Conservation (phyloP, 2,888 invertebrate species). For the Blastobasis adustella region DNA sequence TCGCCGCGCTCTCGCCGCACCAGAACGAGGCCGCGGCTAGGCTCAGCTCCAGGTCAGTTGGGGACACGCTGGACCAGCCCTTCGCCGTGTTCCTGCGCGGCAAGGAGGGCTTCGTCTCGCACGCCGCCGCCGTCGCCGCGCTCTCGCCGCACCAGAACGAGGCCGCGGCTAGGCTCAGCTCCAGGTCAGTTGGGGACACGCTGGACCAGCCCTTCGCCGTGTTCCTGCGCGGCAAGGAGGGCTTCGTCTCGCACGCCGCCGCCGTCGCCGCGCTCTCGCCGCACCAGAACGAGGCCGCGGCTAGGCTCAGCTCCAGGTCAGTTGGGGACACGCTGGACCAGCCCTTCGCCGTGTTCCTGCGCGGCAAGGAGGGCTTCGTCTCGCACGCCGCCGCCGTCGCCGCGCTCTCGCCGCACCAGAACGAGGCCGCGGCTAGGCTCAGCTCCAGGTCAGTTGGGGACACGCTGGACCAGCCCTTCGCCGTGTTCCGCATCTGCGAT, state of each 20-base stretch:
- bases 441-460: conserved; percentile 67
- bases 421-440: conserved; percentile 86
- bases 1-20: conserved; percentile 82
- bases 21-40: conserved; percentile 89
- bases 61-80: conserved; percentile 88
- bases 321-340: conserved; percentile 15
- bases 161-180: conserved; percentile 83
- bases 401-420: conserved; percentile 84
- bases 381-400: conserved; percentile 76
- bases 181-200: conserved; percentile 84
- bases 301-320: conserved; percentile 79
- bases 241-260: conserved; percentile 79
- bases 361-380: conserved; percentile 92
- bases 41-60: conserved; percentile 80
- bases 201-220: conserved; percentile 92
- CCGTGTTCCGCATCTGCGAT: conserved; percentile 85
- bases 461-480: conserved; percentile 79
- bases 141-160: conserved; percentile 87
- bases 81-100: conserved; percentile 96
- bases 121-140: conserved; percentile 76
- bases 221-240: conserved; percentile 94
- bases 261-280: conserved; percentile 79
- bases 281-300: conserved; percentile 89
- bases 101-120: conserved; percentile 88
- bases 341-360: conserved; percentile 95